These are phyloP conservation scores for Coleophora flavipennella DNA, from an alignment of 2,888 invertebrate genomes.

Conservation along the genomic window DNA sequence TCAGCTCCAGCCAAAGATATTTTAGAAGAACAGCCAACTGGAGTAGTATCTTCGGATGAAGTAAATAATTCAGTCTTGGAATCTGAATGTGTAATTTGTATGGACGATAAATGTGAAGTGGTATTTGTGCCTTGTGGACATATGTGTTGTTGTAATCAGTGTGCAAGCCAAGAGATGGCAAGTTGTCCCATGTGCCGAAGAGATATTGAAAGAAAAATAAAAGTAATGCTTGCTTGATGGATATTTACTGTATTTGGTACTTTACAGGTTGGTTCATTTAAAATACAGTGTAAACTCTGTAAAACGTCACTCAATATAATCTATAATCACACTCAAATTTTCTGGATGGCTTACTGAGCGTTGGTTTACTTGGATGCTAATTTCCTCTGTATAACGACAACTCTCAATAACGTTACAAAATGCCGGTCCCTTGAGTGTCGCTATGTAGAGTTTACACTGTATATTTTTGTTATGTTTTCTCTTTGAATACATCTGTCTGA, in stretches of 20 bases:
- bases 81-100: constrained; percentile 87
- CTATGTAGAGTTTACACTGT: too few species aligned
- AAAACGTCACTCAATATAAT: too few species aligned
- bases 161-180: constrained; percentile 73
- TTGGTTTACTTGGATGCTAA: too few species aligned
- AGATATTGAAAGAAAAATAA: constrained; percentile 78
- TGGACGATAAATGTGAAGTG: constrained; percentile 79
- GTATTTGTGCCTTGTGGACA: constrained; percentile 92
- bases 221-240: constrained; percentile 71
- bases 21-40: constrained; percentile 33
- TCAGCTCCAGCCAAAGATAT: constrained; percentile 1
- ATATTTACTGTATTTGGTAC: constrained; percentile 1
- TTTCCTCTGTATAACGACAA: too few species aligned
- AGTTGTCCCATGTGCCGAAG: constrained; percentile 87
- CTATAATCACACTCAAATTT: too few species aligned
- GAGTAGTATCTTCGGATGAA: constrained; percentile 39
- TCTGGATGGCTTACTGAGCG: too few species aligned
- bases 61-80: constrained; percentile 38
- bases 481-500: too few species aligned
- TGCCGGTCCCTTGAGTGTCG: too few species aligned
- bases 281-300: too few species aligned
- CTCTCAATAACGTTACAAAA: too few species aligned
- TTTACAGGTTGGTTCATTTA: too few species aligned
- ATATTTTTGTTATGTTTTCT: too few species aligned
- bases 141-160: constrained; percentile 84